These are phyloP conservation scores for Ametastegia equiseti DNA, from an alignment of 2,888 invertebrate genomes.

Conservation along the genomic window DNA sequence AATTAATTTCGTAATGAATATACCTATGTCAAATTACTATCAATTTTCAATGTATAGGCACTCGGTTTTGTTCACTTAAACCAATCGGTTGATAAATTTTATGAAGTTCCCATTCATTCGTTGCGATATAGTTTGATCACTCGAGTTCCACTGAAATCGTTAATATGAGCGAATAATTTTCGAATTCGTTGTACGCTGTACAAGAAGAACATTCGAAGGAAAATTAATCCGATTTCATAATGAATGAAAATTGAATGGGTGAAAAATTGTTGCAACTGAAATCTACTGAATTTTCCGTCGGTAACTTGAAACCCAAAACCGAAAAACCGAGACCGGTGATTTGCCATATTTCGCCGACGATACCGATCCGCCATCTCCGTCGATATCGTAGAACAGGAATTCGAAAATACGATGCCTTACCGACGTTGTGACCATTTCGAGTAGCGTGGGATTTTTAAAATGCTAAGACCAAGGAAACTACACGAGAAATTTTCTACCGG, in stretches of 20 bases:
- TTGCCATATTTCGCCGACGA: neutral
- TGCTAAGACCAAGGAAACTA: neutral
- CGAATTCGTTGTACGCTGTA: neutral
- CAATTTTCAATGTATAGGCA: neutral
- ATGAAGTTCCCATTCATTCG: neutral
- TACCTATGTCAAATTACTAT: neutral
- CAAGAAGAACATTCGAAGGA: neutral
- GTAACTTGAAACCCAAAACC: neutral
- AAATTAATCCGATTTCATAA: neutral
- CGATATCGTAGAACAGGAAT: constrained; percentile 15
- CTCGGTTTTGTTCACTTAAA: neutral
- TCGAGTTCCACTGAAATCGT: neutral
- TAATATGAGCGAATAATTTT: neutral
- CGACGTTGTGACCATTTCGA: constrained; percentile 8
- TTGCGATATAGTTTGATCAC: too few relatives aligned
- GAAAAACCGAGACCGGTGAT: neutral
- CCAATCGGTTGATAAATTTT: neutral
- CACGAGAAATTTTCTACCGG: neutral
- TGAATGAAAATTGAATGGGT: neutral
- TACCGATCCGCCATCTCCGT: constrained; percentile 2
- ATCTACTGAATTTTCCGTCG: neutral
- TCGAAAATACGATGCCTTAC: constrained; percentile 12
- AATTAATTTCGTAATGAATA: neutral
- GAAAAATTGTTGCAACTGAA: neutral
- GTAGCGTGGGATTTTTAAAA: neutral